Conservation (phyloP, 2,113 vertebrate genomes). For the Chauna torquata region DNA sequence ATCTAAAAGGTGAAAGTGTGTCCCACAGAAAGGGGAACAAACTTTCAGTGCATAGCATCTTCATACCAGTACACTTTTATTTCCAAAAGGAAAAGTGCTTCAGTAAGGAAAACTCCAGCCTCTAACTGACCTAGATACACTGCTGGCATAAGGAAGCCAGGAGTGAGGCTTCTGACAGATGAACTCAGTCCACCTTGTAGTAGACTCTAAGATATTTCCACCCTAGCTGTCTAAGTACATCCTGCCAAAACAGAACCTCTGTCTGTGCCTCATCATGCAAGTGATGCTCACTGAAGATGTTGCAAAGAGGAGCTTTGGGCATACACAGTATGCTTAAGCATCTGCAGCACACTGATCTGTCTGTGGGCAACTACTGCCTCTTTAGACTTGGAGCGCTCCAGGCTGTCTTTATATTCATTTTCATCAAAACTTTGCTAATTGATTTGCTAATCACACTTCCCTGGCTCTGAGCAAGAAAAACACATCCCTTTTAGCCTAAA, state of each 20-base stretch:
- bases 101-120: background rate
- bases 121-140: background rate
- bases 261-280: background rate
- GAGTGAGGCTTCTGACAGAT: background rate
- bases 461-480: background rate
- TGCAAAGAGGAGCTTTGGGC: background rate
- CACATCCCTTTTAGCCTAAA: background rate
- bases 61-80: background rate
- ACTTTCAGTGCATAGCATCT: background rate
- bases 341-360: background rate
- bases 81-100: background rate
- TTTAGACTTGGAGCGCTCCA: background rate
- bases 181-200: background rate
- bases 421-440: slow-evolving; percentile 9
- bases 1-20: background rate
- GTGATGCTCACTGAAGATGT: background rate
- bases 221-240: background rate
- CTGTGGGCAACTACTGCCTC: slow-evolving; percentile 22
- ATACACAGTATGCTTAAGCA: background rate
- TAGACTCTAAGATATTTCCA: background rate
- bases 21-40: background rate
- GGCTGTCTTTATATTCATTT: slow-evolving; percentile 7
- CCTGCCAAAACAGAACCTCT: background rate
- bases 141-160: background rate
- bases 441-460: background rate